Conservation (phyloP, 2,888 invertebrate genomes). For the Cacoxenus indagator region DNA sequence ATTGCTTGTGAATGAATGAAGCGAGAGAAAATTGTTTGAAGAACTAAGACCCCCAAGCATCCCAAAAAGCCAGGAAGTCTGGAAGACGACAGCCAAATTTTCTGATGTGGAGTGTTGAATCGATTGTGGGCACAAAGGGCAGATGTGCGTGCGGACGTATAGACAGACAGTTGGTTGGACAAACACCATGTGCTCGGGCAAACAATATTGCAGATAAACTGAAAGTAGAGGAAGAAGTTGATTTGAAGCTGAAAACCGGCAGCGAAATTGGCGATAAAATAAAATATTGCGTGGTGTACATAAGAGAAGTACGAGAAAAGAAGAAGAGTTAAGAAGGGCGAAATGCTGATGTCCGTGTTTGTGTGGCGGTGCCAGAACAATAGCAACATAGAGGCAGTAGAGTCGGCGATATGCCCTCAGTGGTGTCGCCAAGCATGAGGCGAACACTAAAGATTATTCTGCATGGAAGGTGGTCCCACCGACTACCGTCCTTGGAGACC, state of each 20-base stretch:
- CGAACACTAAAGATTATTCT: neutral
- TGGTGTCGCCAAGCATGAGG: neutral
- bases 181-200: slow-evolving; percentile 26
- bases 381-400: neutral
- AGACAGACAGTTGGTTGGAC: neutral
- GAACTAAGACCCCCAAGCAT: too few relatives aligned
- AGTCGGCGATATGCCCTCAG: neutral
- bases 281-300: slow-evolving; percentile 39
- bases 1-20: slow-evolving; percentile 64
- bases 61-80: slow-evolving; percentile 35
- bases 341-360: neutral
- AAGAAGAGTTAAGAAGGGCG: neutral
- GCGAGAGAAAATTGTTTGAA: slow-evolving; percentile 50
- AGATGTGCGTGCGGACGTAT: neutral
- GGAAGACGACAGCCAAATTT: slow-evolving; percentile 37
- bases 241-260: slow-evolving; percentile 38
- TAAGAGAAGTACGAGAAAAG: neutral
- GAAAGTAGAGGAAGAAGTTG: neutral
- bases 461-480: neutral
- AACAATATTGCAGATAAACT: slow-evolving; percentile 35
- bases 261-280: slow-evolving; percentile 61
- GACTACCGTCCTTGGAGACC: neutral
- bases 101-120: too few relatives aligned
- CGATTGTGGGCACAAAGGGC: neutral
- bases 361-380: slow-evolving; percentile 2